Conservation (phyloP, 2,113 vertebrate species). For the Neogale vison region DNA sequence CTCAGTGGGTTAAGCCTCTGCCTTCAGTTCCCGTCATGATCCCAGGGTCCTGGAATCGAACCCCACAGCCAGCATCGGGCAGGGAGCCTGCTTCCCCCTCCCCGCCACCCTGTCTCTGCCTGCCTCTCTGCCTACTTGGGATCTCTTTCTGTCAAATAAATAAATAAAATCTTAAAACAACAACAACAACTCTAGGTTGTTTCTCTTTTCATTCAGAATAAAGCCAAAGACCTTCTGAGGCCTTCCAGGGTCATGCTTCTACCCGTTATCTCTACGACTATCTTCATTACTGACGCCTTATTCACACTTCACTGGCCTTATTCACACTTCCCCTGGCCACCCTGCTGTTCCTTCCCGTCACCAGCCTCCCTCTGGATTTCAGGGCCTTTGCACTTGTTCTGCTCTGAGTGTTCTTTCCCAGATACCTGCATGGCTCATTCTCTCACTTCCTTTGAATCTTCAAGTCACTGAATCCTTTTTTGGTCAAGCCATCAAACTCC, state of each 20-base stretch:
- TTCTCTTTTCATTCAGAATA: not conserved
- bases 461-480: not conserved
- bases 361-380: not conserved
- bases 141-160: too few species aligned
- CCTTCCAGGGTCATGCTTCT: not conserved
- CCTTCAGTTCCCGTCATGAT: too few species aligned
- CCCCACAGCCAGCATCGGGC: too few species aligned
- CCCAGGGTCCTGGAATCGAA: too few species aligned
- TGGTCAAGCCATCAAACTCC: not conserved
- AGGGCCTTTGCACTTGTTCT: not conserved
- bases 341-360: not conserved
- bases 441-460: not conserved
- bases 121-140: too few species aligned
- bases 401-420: not conserved
- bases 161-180: too few species aligned
- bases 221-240: not conserved
- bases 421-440: accelerated
- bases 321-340: not conserved
- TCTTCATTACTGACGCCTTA: not conserved
- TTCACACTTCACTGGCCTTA: not conserved
- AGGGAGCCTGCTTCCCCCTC: too few species aligned
- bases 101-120: too few species aligned
- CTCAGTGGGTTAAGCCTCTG: too few species aligned
- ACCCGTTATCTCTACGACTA: not conserved
- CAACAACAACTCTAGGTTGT: not conserved